Evolutionary conservation across 2,113 vertebrate species (phyloP).

Genomic region (Spea multiplicata): DNA sequence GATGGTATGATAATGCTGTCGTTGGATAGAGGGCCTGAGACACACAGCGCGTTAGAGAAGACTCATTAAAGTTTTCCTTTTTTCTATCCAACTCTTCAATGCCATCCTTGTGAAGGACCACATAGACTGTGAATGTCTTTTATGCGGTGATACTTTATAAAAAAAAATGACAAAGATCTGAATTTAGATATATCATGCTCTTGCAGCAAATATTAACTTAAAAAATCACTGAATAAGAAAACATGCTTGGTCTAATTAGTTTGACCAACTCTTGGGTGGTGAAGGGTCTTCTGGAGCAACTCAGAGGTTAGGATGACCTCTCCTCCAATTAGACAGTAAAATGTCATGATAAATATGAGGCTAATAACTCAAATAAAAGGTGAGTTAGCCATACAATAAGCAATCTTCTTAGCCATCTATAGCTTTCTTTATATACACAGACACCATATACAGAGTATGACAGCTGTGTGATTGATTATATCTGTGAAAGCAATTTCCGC

Average conservation of each 20-base stretch:
- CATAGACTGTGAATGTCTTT: background rate
- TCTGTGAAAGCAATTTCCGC: background rate
- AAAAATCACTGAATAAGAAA: background rate
- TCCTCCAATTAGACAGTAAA: no score
- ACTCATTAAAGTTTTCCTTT: conserved; percentile 15
- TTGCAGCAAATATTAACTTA: background rate
- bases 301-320: no score
- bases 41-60: background rate
- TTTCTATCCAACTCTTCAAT: background rate
- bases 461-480: background rate
- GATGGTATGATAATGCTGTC: background rate
- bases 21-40: background rate
- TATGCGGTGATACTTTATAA: background rate
- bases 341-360: no score
- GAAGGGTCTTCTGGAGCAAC: no score
- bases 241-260: no score
- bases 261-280: no score
- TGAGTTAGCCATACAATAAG: no score
- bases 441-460: background rate
- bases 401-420: no score
- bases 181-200: background rate
- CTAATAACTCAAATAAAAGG: no score
- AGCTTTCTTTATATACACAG: no score
- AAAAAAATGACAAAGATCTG: background rate
- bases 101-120: background rate